Base-by-base conservation (phyloP, 1,140 invertebrate species). In the Drosophila kikkawai region DNA sequence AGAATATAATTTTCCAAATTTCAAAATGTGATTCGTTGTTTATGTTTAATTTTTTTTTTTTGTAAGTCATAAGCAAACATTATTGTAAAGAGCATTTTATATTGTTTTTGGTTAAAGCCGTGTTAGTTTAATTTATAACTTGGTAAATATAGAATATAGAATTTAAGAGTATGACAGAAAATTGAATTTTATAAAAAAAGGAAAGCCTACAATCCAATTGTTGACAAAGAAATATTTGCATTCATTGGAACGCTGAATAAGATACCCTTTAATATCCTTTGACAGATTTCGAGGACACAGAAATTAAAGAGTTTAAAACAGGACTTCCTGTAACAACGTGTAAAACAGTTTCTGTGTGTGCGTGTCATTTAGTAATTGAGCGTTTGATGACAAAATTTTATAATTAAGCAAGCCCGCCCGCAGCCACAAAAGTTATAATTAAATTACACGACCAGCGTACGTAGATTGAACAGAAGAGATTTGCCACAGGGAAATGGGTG, bases 1-100 rank as follows among this genome's bases (percentile, higher is more conserved):
- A 73, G 69, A 73, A 73, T 73, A 50, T 71, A 73, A 73, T 73
- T 73, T 71, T 73, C 69, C 69, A 63, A 70, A 29, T 70, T 55
- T 53, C 13, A 6, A 69, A 66, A 69, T 69, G 61, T 68, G 65
- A 68, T 68, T 47, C 22, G 13, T 34, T 17, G 11, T 8, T 41
- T 15, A n/a, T n/a, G 15, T 48, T 50, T 2, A n/a, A 13, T 22
- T 29, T 3, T 41, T 17, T 12, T 47, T 34, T 26, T 65, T 57
- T 22, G 4, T 39, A 8, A 53, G 36, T 8, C 1, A 17, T 36
- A 53, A 51, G 6, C 19, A 55, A 55, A n/a, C 1, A n/a, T 29
- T 9, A 50, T 15, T 50, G 12, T 12, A 41, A 13, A 22, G 22
- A 12, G 1, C 12, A 22, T 15, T 47, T 19, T 41, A 11, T 48